These are phyloP conservation scores for Thecophora atra DNA, from an alignment of 2,888 invertebrate species.

Conservation along the genomic window DNA sequence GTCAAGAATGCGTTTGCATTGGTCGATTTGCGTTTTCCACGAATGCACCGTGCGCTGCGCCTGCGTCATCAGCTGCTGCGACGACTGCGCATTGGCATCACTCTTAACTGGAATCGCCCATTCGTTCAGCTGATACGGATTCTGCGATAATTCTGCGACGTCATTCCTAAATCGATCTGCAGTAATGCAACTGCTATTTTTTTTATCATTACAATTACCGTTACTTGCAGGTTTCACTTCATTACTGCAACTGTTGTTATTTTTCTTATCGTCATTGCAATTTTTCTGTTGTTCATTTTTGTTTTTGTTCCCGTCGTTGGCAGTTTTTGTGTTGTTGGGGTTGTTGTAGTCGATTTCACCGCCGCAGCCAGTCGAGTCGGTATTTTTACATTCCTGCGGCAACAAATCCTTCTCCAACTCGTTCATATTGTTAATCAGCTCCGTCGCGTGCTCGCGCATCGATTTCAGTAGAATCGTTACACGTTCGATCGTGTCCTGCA, in stretches of 20 bases:
- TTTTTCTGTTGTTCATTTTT: not conserved
- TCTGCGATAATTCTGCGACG: conserved; percentile 14
- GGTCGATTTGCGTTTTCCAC: conserved; percentile 47
- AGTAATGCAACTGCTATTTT: not conserved
- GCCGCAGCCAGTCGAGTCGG: not conserved
- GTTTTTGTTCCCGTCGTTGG: not conserved
- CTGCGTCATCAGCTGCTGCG: conserved; percentile 43
- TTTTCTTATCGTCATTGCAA: not conserved
- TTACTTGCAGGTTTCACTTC: not conserved
- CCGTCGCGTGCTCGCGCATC: conserved; percentile 44
- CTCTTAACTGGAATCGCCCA: conserved; percentile 37
- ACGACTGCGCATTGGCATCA: conserved; percentile 12
- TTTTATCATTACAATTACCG: not conserved
- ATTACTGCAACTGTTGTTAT: conserved; percentile 1
- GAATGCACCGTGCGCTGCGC: conserved; percentile 44
- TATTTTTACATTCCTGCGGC: conserved; percentile 2
- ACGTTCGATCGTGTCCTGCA: conserved; percentile 43
- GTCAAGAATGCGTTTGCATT: conserved; percentile 44
- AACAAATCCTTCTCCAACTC: conserved; percentile 45
- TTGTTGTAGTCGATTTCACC: not conserved
- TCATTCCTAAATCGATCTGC: not conserved
- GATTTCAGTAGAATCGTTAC: conserved; percentile 40
- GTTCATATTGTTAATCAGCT: conserved; percentile 43
- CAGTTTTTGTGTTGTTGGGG: not conserved
- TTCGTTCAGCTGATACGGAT: conserved; percentile 39